phyloP scores from a whole-genome alignment of 2,113 vertebrate genomes.

The Bujurquina vittata region DNA sequence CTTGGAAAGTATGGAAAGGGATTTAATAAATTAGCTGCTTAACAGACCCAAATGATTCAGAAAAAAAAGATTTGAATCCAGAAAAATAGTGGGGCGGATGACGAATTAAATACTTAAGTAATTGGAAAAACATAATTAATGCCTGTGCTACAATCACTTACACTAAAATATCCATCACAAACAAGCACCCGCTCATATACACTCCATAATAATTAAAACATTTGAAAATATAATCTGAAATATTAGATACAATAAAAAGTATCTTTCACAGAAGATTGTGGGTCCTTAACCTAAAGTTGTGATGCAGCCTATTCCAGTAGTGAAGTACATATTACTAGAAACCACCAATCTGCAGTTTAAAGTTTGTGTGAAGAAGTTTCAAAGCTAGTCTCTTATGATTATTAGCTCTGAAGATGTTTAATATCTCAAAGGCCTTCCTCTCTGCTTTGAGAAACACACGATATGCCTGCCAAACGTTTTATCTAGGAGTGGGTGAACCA shows the following conservation, averaged over 20 bases:
- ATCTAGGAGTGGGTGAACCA: conserved; percentile 6
- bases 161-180: neutral
- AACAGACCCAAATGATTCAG: neutral
- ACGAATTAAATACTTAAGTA: neutral
- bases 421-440: neutral
- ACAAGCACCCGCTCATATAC: neutral
- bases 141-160: neutral
- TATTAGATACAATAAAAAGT: neutral
- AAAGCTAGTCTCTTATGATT: neutral
- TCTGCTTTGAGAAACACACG: neutral
- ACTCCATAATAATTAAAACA: neutral
- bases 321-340: neutral
- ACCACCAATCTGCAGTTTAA: neutral
- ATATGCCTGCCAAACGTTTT: neutral
- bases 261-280: neutral
- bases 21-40: neutral
- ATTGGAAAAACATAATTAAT: neutral
- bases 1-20: neutral
- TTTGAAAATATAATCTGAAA: neutral
- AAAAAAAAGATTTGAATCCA: neutral
- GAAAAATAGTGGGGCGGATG: neutral
- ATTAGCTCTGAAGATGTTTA: neutral
- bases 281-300: neutral
- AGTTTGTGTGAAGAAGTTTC: neutral
- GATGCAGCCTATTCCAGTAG: neutral